Percentiles rank a stretch among this genome's conserved stretches.
Evolutionary conservation across 2,888 invertebrate species (phyloP).

Genomic region (Phlogophora meticulosa): DNA sequence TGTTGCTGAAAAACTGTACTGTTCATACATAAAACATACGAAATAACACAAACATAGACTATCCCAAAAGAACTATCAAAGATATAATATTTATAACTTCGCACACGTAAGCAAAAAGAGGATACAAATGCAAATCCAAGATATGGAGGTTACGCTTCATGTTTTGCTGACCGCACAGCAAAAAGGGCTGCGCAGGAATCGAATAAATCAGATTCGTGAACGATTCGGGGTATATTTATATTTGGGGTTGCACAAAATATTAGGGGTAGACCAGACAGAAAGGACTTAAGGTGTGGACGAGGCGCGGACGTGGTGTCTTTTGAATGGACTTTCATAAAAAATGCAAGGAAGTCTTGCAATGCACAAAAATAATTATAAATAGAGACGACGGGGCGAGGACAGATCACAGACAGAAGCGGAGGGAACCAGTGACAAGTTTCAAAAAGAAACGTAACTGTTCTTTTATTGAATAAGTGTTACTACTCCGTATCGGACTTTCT

Average conservation of each 20-base stretch:
- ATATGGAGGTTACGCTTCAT: slow-evolving; percentile 55
- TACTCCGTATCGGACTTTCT: no score
- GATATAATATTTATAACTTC: slow-evolving; percentile 61
- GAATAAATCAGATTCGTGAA: slow-evolving; percentile 60
- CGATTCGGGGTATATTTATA: slow-evolving; percentile 53
- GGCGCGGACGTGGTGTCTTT: no score
- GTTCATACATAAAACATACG: not conserved
- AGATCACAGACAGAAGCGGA: no score
- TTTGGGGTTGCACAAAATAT: slow-evolving; percentile 48
- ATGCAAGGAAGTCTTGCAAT: no score
- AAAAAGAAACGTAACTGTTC: no score
- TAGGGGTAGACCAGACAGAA: no score
- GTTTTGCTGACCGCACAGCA: slow-evolving; percentile 67
- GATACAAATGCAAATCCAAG: slow-evolving; percentile 66
- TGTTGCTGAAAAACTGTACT: not conserved
- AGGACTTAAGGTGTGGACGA: no score
- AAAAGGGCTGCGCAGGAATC: slow-evolving; percentile 63
- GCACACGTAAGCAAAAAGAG: slow-evolving; percentile 63
- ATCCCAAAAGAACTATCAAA: slow-evolving; percentile 41
- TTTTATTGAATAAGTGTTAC: no score
- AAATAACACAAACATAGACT: not conserved
- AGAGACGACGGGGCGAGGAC: no score
- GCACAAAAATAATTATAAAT: no score
- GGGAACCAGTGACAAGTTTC: no score
- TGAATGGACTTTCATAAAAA: no score